Evolutionary conservation across 2,888 invertebrate species (phyloP), one percentile per base, ranked within the genome.

Genomic region (Phortica magna): DNA sequence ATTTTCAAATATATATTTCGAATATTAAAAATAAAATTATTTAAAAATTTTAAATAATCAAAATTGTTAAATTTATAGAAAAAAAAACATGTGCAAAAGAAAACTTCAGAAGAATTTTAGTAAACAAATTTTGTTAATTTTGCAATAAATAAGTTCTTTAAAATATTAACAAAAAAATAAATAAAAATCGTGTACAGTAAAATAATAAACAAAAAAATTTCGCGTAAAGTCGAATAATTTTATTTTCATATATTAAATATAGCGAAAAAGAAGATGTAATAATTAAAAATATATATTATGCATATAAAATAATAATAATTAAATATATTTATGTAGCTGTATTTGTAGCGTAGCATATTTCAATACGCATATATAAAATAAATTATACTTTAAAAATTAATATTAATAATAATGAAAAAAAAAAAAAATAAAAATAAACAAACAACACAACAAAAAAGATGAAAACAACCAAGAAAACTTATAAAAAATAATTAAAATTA

Each of bases 171-270:
- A 48, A 70, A 70, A 70, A 70, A 43, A n/a, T 43, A 76, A 74
- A 78, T 73, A 79, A 74, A 76, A 83, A 78, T 73, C 70, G 77
- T 85, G 85, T 85, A 85, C 85, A 85, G 88, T 80, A 80, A 87
- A 80, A 67, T 75, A 76, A 75, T 74, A 76, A 70, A 75, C 77
- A 81, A 81, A 82, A 68, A 70, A 79, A 79, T 73, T 83, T 83
- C 77, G 81, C 81, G 83, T 80, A 84, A 83, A 85, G 84, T 87
- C 83, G 88, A 89, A 84, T 84, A 88, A 80, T 83, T 83, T 84
- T 89, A 85, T 88, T 88, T 87, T 88, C 83, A 84, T 87, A 88
- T 87, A 84, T 81, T 82, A 81, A 84, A 80, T 22, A 76, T 53
- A 78, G 75, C 74, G 57, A 75, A 77, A 81, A 79, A 79, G 31